Conservation (phyloP, 1,140 invertebrate species). For the Drosophila nannoptera region DNA sequence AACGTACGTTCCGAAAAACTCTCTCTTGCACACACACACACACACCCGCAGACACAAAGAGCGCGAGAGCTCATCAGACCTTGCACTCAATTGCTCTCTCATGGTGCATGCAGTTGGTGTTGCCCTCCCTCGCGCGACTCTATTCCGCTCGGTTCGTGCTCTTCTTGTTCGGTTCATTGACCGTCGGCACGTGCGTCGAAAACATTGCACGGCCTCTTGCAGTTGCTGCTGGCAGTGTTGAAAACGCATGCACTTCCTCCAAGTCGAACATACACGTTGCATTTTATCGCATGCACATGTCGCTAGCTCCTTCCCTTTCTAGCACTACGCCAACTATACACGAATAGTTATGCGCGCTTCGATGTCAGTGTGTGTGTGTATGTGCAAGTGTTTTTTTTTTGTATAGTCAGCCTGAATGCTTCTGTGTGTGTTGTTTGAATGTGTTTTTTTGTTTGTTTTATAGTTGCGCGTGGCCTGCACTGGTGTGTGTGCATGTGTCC, state of each 20-base stretch:
- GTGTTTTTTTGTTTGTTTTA: slow-evolving; percentile 52
- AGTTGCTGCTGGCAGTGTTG: slow-evolving; percentile 35
- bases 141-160: neutral
- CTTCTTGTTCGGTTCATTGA: slow-evolving; percentile 65
- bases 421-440: slow-evolving; percentile 41
- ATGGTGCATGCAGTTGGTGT: slow-evolving; percentile 14
- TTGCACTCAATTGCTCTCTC: slow-evolving; percentile 11
- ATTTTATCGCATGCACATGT: slow-evolving; percentile 74
- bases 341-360: neutral
- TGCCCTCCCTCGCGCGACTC: slow-evolving; percentile 15
- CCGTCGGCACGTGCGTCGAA: slow-evolving; percentile 68
- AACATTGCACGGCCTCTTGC: slow-evolving; percentile 64
- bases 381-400: slow-evolving; percentile 48
- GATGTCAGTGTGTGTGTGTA: slow-evolving; percentile 2
- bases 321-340: slow-evolving; percentile 44
- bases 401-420: slow-evolving; percentile 39
- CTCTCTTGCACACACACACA: slow-evolving; percentile 3
- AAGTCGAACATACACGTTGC: slow-evolving; percentile 56
- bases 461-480: slow-evolving; percentile 61
- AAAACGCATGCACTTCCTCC: slow-evolving; percentile 61
- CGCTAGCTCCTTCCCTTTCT: slow-evolving; percentile 29
- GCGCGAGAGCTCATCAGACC: slow-evolving; percentile 3
- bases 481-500: slow-evolving; percentile 29
- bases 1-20: neutral
- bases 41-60: neutral